phyloP scores from a whole-genome alignment of 2,797 vertebrate species.

The Propithecus deckenii region DNA sequence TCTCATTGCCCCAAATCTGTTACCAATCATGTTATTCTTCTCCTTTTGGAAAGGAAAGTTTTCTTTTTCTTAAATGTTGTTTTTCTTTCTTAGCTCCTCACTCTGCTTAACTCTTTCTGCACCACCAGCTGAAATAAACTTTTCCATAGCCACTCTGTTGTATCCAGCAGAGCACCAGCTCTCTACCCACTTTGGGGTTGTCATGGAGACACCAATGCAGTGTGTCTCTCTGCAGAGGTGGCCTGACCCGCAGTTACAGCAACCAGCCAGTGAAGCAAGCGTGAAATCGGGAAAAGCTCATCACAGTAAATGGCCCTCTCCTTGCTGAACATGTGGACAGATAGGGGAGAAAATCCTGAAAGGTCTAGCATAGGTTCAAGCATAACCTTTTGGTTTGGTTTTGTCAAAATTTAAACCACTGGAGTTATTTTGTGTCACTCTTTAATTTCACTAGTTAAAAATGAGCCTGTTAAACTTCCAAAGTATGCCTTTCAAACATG shows the following conservation, averaged over 20 bases:
- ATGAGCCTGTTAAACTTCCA: background rate
- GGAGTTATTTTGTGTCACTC: background rate
- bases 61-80: background rate
- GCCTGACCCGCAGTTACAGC: conserved; percentile 17
- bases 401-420: background rate
- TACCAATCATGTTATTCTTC: background rate
- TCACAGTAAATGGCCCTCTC: background rate
- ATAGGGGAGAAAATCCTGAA: background rate
- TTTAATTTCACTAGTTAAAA: background rate
- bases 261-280: background rate
- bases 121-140: background rate
- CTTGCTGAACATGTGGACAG: background rate
- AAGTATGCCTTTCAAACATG: background rate
- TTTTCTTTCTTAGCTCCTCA: background rate
- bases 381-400: background rate
- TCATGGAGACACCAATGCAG: conserved; percentile 27
- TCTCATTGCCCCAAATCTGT: background rate
- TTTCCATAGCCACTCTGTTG: background rate
- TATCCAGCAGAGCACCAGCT: background rate
- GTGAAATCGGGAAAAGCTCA: background rate
- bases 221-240: background rate
- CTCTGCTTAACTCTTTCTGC: background rate
- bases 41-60: background rate
- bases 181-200: background rate
- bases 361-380: background rate